Conservation (phyloP, 1,140 invertebrate species). For the Heliconius hermathena region DNA sequence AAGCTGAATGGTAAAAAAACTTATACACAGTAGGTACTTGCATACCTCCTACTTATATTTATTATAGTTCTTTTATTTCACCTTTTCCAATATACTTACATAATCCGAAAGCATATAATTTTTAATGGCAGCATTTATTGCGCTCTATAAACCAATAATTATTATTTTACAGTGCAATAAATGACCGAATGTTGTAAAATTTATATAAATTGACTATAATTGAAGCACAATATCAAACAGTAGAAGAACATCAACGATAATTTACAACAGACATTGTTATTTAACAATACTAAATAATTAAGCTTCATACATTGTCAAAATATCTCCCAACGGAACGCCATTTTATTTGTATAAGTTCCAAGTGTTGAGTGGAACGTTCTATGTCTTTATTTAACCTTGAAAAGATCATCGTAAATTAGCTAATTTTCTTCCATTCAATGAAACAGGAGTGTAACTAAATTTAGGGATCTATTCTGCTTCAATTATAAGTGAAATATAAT, state of each 20-base stretch:
- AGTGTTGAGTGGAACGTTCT: neutral
- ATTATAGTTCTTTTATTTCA: neutral
- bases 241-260: slow-evolving; percentile 29
- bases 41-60: neutral
- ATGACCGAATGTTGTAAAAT: neutral
- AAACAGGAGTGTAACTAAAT: slow-evolving; percentile 51
- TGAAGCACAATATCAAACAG: slow-evolving; percentile 36
- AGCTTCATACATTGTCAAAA: slow-evolving; percentile 40
- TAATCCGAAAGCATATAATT: too few species aligned
- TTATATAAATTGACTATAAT: slow-evolving; percentile 26
- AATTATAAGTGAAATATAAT: neutral
- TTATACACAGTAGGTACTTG: too few species aligned
- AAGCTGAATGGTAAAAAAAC: too few species aligned
- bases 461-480: slow-evolving; percentile 37
- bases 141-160: neutral
- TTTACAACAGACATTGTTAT: slow-evolving; percentile 37
- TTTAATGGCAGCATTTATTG: too few species aligned
- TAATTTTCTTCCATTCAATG: slow-evolving; percentile 34
- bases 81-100: too few species aligned
- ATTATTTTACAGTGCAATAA: neutral
- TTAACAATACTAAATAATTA: slow-evolving; percentile 33
- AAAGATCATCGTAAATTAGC: slow-evolving; percentile 28
- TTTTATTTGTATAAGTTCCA: slow-evolving; percentile 6
- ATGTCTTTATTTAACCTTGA: neutral
- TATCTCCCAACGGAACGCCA: slow-evolving; percentile 43